phyloP scores from a whole-genome alignment of 1,140 invertebrate species.

The Agrypnia vestita region DNA sequence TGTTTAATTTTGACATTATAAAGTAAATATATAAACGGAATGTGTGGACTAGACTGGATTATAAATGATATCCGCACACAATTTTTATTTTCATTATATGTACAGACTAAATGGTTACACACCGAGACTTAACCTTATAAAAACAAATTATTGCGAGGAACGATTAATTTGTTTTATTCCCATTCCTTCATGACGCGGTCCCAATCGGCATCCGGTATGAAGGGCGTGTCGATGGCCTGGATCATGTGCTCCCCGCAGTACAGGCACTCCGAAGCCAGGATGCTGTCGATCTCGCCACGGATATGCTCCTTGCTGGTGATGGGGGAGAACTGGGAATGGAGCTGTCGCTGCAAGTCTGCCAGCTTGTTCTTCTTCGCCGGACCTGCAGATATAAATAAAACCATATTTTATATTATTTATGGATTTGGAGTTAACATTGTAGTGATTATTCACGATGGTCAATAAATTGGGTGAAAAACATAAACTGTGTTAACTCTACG shows the following conservation, averaged over 20 bases:
- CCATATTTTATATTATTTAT: too few relatives aligned
- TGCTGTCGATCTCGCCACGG: constrained; percentile 89
- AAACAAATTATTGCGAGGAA: background rate
- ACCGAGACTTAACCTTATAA: background rate
- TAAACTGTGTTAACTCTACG: too few relatives aligned
- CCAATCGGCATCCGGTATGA: constrained; percentile 87
- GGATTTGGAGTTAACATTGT: too few relatives aligned
- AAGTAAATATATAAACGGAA: too few relatives aligned
- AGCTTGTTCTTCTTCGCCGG: constrained; percentile 77
- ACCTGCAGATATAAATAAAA: constrained; percentile 65
- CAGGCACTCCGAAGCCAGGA: constrained; percentile 92
- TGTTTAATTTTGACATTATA: too few relatives aligned
- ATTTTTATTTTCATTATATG: too few relatives aligned
- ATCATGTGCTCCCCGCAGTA: constrained; percentile 96
- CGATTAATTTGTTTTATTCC: too few relatives aligned
- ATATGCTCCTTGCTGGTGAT: constrained; percentile 79
- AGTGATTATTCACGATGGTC: too few relatives aligned
- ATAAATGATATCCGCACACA: too few relatives aligned
- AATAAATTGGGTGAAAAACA: too few relatives aligned
- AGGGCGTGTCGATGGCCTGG: constrained; percentile 88
- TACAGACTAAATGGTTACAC: too few relatives aligned
- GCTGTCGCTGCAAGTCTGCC: constrained; percentile 77
- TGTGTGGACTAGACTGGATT: too few relatives aligned
- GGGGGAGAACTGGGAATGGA: constrained; percentile 74
- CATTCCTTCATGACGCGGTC: constrained; percentile 88